A percentile compares a stretch with the other conserved stretches of the same genome.
Evolutionary conservation across 2,113 vertebrate species (phyloP).

Genomic region (Actenoides hombroni): DNA sequence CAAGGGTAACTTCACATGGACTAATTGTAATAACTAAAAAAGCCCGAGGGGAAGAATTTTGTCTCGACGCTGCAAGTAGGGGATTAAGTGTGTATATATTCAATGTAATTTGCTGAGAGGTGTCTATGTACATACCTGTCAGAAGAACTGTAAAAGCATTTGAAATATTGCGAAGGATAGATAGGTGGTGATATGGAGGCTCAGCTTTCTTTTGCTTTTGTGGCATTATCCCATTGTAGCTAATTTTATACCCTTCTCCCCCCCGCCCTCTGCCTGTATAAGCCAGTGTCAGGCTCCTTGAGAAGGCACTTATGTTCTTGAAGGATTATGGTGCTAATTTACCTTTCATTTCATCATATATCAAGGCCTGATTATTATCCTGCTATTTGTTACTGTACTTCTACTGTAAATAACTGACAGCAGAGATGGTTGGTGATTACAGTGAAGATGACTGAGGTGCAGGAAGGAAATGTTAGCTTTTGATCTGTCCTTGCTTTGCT

Average conservation of each 20-base stretch:
- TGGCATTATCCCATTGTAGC: background rate
- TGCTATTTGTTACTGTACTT: constrained; percentile 12
- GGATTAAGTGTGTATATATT: constrained; percentile 55
- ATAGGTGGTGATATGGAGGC: background rate
- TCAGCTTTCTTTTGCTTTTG: constrained; percentile 23
- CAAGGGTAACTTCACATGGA: constrained; percentile 38
- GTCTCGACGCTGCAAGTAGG: constrained; percentile 3
- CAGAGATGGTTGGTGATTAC: background rate
- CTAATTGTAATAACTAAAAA: constrained; percentile 49
- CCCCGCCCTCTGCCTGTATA: background rate
- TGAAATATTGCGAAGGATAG: background rate
- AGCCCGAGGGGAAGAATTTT: constrained; percentile 54
- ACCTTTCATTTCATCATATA: constrained; percentile 21
- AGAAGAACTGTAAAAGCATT: constrained; percentile 22
- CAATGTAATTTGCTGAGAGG: constrained; percentile 46
- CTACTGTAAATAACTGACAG: background rate
- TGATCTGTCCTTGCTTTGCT: background rate
- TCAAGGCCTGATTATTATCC: constrained; percentile 8
- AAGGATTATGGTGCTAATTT: constrained; percentile 43
- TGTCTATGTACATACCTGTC: constrained; percentile 54
- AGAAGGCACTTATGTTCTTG: constrained; percentile 16
- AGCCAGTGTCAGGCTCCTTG: constrained; percentile 23
- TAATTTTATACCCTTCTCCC: background rate
- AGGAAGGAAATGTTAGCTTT: background rate
- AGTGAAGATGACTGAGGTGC: background rate